A percentile compares a stretch with the other conserved stretches of the same genome.
Evolutionary conservation across 2,113 vertebrate species (phyloP).

Genomic region (Cryptoleucopteryx plumbea): DNA sequence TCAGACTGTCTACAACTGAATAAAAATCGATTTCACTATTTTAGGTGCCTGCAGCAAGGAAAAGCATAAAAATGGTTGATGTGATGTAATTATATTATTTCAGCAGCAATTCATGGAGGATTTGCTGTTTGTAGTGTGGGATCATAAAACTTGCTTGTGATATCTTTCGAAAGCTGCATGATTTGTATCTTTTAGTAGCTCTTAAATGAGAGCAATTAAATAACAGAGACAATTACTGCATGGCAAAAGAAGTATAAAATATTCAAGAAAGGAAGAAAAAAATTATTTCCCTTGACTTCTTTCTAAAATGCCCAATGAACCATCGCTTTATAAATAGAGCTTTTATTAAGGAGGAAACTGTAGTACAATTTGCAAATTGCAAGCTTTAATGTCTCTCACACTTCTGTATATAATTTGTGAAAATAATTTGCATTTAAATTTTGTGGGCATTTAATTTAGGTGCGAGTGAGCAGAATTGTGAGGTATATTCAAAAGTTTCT

Average conservation of each 20-base stretch:
- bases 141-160: not conserved
- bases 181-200: conserved; percentile 39
- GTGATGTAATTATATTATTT: conserved; percentile 38
- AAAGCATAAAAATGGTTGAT: conserved; percentile 35
- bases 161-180: not conserved
- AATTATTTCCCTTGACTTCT: not conserved
- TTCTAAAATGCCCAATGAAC: not conserved
- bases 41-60: not conserved
- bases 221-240: not conserved
- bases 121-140: not conserved
- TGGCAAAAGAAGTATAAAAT: conserved; percentile 2
- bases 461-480: not conserved
- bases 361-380: not conserved
- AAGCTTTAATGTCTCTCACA: not conserved
- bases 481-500: not conserved
- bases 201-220: conserved; percentile 46
- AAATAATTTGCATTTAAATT: not conserved
- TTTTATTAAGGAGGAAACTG: conserved; percentile 5
- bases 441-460: not conserved
- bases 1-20: not conserved
- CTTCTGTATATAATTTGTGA: not conserved
- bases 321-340: not conserved
- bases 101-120: not conserved
- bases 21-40: not conserved
- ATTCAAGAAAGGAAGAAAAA: not conserved